Conservation (phyloP, 2,113 vertebrate genomes). For the Entosphenus tridentatus region DNA sequence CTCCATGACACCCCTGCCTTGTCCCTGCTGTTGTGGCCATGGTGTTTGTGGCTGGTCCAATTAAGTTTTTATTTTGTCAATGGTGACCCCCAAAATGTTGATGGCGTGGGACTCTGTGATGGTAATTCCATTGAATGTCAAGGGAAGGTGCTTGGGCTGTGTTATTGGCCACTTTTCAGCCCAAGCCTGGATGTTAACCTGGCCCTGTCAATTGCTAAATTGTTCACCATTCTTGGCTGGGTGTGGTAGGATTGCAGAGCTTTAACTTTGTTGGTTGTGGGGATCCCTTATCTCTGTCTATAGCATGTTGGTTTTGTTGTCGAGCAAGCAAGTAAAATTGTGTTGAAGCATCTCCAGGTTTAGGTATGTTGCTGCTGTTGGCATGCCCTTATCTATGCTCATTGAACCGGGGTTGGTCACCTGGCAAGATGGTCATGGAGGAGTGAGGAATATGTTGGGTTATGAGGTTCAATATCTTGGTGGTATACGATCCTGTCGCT, state of each 20-base stretch:
- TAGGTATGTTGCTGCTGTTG: background rate
- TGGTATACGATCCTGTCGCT: background rate
- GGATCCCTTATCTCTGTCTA: background rate
- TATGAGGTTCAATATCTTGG: background rate
- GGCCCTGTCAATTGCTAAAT: conserved; percentile 1
- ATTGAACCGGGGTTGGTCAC: background rate
- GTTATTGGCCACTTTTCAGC: background rate
- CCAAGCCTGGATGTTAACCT: background rate
- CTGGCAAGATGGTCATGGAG: conserved; percentile 2
- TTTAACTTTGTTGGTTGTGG: background rate
- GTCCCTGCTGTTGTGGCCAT: background rate
- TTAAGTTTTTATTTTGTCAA: background rate
- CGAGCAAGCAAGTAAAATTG: background rate
- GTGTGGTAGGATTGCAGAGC: conserved; percentile 1
- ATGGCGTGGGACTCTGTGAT: background rate
- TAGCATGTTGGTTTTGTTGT: background rate
- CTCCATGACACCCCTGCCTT: background rate
- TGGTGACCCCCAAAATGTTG: background rate
- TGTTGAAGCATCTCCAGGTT: background rate
- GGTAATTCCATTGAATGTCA: background rate
- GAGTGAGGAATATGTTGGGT: background rate
- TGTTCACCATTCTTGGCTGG: background rate
- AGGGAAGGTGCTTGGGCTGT: background rate
- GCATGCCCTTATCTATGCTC: background rate
- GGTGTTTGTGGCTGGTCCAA: background rate